Evolutionary conservation across 2,113 vertebrate genomes (phyloP).

Genomic region (Corythornis vintsioides): DNA sequence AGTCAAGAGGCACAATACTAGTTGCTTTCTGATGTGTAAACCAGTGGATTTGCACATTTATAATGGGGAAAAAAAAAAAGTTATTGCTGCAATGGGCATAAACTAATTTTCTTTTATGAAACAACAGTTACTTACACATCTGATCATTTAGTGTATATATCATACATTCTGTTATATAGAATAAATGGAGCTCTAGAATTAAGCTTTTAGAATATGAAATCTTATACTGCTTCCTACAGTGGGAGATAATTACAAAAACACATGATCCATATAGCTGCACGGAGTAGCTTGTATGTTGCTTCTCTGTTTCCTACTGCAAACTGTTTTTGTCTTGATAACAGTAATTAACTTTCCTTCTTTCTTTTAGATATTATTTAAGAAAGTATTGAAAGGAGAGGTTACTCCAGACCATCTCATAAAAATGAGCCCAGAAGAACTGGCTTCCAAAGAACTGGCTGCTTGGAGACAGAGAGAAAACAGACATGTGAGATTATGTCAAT

Average conservation of each 20-base stretch:
- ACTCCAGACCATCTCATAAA: conserved; percentile 92
- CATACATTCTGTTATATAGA: neutral
- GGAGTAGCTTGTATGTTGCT: neutral
- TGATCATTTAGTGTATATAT: neutral
- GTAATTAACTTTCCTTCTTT: neutral
- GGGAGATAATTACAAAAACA: neutral
- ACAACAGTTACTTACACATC: neutral
- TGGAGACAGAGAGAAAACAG: conserved; percentile 97
- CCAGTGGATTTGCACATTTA: neutral
- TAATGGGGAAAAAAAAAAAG: neutral
- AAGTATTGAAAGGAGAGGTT: conserved; percentile 94
- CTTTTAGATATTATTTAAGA: conserved; percentile 91
- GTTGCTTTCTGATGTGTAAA: neutral
- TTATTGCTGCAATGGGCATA: neutral
- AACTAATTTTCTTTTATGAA: neutral
- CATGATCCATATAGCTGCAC: neutral
- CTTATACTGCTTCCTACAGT: neutral
- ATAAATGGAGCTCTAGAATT: neutral
- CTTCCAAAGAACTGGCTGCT: conserved; percentile 96
- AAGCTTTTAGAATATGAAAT: neutral
- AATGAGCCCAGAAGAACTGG: conserved; percentile 97
- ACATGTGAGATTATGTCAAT: conserved; percentile 83
- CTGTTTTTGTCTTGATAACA: neutral
- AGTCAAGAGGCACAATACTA: neutral
- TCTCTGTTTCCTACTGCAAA: neutral